Conservation (phyloP, 2,888 invertebrate genomes). For the Mimumesa dahlbomi region DNA sequence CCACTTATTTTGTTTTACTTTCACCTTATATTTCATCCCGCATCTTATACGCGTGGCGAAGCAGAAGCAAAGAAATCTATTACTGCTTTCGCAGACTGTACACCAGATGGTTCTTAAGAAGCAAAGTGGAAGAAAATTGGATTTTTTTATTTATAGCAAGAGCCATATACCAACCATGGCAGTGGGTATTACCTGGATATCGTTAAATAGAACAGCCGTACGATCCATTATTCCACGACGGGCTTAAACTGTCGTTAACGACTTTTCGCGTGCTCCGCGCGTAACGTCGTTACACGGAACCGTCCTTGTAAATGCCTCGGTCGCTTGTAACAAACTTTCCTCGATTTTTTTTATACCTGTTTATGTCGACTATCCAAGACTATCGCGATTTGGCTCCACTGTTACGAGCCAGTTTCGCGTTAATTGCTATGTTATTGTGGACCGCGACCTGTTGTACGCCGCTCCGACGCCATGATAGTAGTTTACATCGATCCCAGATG, state of each 20-base stretch:
- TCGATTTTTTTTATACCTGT: constrained; percentile 31
- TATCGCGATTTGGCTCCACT: constrained; percentile 37
- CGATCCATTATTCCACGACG: constrained; percentile 49
- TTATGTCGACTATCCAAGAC: constrained; percentile 19
- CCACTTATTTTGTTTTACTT: constrained; percentile 11
- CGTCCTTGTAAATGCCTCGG: constrained; percentile 33
- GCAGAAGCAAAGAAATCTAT: constrained; percentile 35
- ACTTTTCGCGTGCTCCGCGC: constrained; percentile 50
- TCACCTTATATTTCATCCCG: constrained; percentile 20
- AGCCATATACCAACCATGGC: constrained; percentile 14
- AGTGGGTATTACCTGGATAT: constrained; percentile 57
- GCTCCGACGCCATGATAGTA: constrained; percentile 7
- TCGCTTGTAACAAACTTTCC: constrained; percentile 38
- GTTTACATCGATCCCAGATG: constrained; percentile 22
- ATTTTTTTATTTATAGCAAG: constrained; percentile 58
- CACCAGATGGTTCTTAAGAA: constrained; percentile 19
- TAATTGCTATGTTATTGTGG: constrained; percentile 47
- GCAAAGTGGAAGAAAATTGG: constrained; percentile 39
- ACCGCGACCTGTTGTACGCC: constrained; percentile 44
- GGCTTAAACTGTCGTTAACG: constrained; percentile 61
- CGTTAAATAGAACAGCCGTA: constrained; percentile 55
- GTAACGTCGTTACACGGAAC: constrained; percentile 35
- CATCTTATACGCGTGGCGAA: constrained; percentile 16
- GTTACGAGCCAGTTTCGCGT: constrained; percentile 32
- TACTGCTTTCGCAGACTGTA: constrained; percentile 11